Evolutionary conservation across 37 sponge, comb jelly and placozoan species (phyloP).

Genomic region (Spongia lamella): DNA sequence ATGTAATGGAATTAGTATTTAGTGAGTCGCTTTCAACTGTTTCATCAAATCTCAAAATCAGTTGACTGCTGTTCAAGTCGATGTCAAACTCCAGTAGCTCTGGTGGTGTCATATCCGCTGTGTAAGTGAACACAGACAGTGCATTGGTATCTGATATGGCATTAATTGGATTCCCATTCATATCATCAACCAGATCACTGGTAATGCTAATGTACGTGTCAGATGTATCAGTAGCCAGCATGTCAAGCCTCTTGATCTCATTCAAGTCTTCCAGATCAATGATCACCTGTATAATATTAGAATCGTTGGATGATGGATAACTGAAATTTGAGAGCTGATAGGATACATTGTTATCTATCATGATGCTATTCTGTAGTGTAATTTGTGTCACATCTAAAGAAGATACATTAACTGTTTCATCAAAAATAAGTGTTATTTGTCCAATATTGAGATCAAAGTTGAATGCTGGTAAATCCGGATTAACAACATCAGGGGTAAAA

Average conservation of each 20-base stretch:
- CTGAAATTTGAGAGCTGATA: slow-evolving; percentile 33
- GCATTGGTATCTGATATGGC: slow-evolving; percentile 18
- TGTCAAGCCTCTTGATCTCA: slow-evolving; percentile 66
- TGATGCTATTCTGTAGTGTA: slow-evolving; percentile 58
- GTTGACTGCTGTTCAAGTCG: slow-evolving; percentile 59
- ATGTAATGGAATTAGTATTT: slow-evolving; percentile 47
- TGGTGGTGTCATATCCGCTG: slow-evolving; percentile 59
- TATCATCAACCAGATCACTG: slow-evolving; percentile 50
- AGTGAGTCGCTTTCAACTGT: slow-evolving; percentile 71
- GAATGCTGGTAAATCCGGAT: slow-evolving; percentile 54
- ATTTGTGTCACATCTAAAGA: slow-evolving; percentile 59
- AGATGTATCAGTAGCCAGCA: slow-evolving; percentile 32
- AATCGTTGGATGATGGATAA: slow-evolving; percentile 22
- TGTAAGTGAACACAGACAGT: slow-evolving; percentile 42
- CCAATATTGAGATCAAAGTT: slow-evolving; percentile 75
- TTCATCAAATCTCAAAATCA: slow-evolving; percentile 80
- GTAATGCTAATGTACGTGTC: slow-evolving; percentile 61
- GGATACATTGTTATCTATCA: background rate
- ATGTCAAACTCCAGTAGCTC: slow-evolving; percentile 62
- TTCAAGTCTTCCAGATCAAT: slow-evolving; percentile 55
- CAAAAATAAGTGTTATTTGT: slow-evolving; percentile 66
- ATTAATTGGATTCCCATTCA: slow-evolving; percentile 60
- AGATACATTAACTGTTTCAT: slow-evolving; percentile 68
- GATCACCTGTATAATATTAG: slow-evolving; percentile 28
- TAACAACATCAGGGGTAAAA: slow-evolving; percentile 41